Evolutionary conservation across 2,888 invertebrate species (phyloP), one percentile per base, ranked within the genome.

Genomic region (Zonitis immaculata): DNA sequence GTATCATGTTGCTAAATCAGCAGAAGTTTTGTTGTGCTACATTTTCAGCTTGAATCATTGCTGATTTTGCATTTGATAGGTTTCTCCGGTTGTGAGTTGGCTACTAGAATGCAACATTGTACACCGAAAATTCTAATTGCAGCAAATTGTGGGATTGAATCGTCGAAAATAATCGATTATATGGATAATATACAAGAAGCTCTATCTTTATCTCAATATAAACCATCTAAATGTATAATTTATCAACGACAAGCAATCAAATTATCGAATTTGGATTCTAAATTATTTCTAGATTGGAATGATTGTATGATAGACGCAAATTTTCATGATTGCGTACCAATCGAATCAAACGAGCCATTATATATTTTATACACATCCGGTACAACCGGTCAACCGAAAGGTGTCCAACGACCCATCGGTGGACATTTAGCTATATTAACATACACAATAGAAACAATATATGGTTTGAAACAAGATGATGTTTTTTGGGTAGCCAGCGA

Each of bases 281-380:
- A 70, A 92, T 45, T 81, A 85, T 61, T 74, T 79, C 0, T 83
- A 81, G 6, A 77, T 83, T 96, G 93, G 91, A 82, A 87, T 2
- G 85, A 88, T 16, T 87, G 88, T 0, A 64, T 91, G 50, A 76
- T 76, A 51, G 76, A 80, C 54, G 81, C 84, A 0, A 80, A 82
- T 3, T 86, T 88, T 0, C 86, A 87, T 47, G 85, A 88, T 1
- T 94, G 94, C 70, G 89, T 93, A 0, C 82, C 95, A 0, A 86
- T 94, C 0, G 89, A 91, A 65, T 89, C 95, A 1, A 93, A 91
- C 66, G 90, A 95, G 65, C 93, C 95, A 0, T 76, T 95, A 8
- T 96, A 96, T 68, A 87, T 96, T 56, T 79, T 96, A 4, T 95
- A 96, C 71, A 96, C 96, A 0, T 95, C 95, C 2, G 92, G 92